Conservation (phyloP, 1,140 invertebrate genomes). For the Anadara kagoshimensis region DNA sequence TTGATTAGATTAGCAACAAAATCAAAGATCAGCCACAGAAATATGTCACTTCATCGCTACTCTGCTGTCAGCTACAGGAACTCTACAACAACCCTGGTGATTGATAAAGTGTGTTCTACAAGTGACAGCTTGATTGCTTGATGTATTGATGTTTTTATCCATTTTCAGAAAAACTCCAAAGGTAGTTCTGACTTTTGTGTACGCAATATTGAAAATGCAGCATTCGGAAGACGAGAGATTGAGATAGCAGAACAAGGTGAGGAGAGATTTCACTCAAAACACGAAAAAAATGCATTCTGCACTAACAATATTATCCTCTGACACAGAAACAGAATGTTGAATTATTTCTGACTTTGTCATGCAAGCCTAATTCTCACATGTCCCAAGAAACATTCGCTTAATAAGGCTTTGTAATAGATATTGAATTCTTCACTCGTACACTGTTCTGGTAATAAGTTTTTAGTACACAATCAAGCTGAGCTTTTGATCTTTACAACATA, state of each 20-base stretch:
- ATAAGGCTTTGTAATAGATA: no score
- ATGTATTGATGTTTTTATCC: slow-evolving; percentile 4
- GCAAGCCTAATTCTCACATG: neutral
- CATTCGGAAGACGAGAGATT: slow-evolving; percentile 95
- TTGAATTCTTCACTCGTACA: no score
- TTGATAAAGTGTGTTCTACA: neutral
- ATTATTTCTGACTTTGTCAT: neutral
- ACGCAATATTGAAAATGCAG: slow-evolving; percentile 91
- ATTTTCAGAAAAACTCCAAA: slow-evolving; percentile 83
- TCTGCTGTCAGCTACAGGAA: no score
- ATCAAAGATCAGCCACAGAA: no score
- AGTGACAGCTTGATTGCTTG: neutral
- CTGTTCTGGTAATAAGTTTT: no score
- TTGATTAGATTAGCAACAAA: no score
- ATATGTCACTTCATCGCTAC: no score
- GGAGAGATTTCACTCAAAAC: slow-evolving; percentile 1
- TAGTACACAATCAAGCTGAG: no score
- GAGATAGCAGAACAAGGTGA: slow-evolving; percentile 97
- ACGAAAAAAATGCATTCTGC: neutral
- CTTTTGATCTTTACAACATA: no score
- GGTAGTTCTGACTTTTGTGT: slow-evolving; percentile 93
- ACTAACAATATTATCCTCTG: neutral
- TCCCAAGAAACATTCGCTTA: no score
- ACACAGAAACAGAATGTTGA: neutral
- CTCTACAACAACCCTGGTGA: neutral